phyloP scores from a whole-genome alignment of 2,888 invertebrate genomes.

The Nomada fabriciana region DNA sequence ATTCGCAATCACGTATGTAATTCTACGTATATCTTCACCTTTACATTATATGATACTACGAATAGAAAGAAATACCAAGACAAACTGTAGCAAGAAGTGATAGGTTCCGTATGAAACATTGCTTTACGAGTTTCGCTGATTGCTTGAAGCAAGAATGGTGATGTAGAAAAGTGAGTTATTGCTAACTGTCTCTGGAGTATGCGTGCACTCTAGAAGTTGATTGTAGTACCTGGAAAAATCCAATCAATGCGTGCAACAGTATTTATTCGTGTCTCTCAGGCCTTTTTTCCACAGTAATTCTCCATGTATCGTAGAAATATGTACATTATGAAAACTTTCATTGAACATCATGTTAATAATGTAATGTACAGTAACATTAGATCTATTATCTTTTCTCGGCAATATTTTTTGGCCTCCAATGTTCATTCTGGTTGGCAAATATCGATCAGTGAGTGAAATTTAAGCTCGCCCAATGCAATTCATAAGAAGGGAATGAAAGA shows the following conservation, averaged over 20 bases:
- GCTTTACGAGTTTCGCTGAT: conserved; percentile 18
- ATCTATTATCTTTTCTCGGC: too few species aligned
- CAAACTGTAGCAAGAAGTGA: neutral
- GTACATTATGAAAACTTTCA: conserved; percentile 15
- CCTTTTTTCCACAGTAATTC: conserved; percentile 3
- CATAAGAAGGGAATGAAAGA: too few species aligned
- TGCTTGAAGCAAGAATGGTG: conserved; percentile 21
- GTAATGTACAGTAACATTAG: too few species aligned
- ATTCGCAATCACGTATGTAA: too few species aligned
- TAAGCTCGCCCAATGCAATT: too few species aligned
- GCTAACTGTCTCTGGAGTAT: conserved; percentile 20
- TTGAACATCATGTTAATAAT: too few species aligned
- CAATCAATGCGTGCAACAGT: conserved; percentile 23
- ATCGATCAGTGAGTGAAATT: too few species aligned
- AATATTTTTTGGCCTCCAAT: too few species aligned
- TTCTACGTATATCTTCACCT: too few species aligned
- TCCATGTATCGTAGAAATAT: neutral
- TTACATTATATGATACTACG: neutral
- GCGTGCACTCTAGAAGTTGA: conserved; percentile 14
- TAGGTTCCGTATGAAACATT: conserved; percentile 8
- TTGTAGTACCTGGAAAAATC: conserved; percentile 13
- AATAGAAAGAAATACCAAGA: neutral
- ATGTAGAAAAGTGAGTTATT: conserved; percentile 32
- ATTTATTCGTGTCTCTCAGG: neutral
- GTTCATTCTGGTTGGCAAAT: too few species aligned